These are phyloP conservation scores for Myzus persicae DNA, from an alignment of 1,140 invertebrate genomes.

Conservation along the genomic window DNA sequence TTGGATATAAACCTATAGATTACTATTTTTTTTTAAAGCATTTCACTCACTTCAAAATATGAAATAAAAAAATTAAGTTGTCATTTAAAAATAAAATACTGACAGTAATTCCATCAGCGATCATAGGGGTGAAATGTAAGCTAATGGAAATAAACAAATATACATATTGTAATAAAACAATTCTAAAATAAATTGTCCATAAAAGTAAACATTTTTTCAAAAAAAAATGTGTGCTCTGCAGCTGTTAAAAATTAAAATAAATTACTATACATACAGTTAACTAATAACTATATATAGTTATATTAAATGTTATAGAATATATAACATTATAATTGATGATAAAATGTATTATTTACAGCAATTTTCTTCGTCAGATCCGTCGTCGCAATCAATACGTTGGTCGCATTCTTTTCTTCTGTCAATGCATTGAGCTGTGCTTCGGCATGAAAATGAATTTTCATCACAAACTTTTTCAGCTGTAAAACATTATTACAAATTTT, in stretches of 20 bases:
- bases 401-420: slow-evolving; percentile 72
- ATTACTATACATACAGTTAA: not conserved
- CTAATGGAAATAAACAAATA: too few species aligned
- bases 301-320: not conserved
- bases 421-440: slow-evolving; percentile 68
- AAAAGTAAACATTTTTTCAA: not conserved
- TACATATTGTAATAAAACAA: too few species aligned
- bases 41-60: too few species aligned
- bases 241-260: too few species aligned
- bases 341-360: slow-evolving; percentile 67
- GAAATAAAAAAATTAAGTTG: too few species aligned
- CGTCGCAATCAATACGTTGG: slow-evolving; percentile 73
- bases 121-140: too few species aligned
- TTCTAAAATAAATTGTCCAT: not conserved
- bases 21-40: too few species aligned
- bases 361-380: slow-evolving; percentile 80
- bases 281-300: not conserved
- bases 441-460: slow-evolving; percentile 68
- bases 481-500: not conserved
- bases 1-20: too few species aligned
- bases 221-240: not conserved
- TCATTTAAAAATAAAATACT: too few species aligned
- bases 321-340: not conserved
- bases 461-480: not conserved
- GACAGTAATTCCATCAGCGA: too few species aligned